Evolutionary conservation across 2,888 invertebrate species (phyloP).

Genomic region (Syrphus vitripennis): DNA sequence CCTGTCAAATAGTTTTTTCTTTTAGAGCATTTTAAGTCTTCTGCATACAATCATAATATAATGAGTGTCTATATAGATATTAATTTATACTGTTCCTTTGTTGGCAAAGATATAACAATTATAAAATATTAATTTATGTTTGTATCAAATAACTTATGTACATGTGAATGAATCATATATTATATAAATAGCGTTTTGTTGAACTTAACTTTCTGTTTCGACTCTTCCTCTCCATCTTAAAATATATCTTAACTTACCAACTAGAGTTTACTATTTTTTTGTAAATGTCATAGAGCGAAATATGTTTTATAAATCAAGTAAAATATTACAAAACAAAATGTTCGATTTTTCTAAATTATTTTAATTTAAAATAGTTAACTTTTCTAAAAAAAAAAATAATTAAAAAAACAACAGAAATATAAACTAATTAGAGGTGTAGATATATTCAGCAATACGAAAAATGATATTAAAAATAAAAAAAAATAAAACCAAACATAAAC

Average conservation of each 20-base stretch:
- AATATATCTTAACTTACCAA: neutral
- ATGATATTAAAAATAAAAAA: conserved; percentile 31
- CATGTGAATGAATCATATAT: conserved; percentile 31
- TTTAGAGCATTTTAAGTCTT: conserved; percentile 9
- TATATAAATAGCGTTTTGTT: conserved; percentile 9
- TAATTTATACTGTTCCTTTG: conserved; percentile 35
- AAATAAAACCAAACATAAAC: neutral
- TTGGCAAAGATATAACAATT: conserved; percentile 24
- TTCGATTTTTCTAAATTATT: conserved; percentile 23
- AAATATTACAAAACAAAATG: conserved; percentile 2
- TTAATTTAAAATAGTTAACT: conserved; percentile 19
- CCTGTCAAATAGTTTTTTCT: conserved; percentile 20
- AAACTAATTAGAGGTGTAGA: conserved; percentile 32
- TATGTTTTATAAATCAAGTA: conserved; percentile 27
- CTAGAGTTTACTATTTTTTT: conserved; percentile 30
- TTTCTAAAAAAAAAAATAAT: conserved; percentile 10
- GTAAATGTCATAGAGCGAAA: conserved; percentile 36
- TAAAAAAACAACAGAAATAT: neutral
- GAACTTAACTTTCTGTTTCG: conserved; percentile 24
- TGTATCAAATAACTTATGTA: conserved; percentile 43
- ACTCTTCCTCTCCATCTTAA: neutral
- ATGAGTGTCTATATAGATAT: conserved; percentile 19
- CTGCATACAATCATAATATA: conserved; percentile 20
- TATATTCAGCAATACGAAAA: conserved; percentile 53
- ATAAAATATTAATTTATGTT: conserved; percentile 29